These are phyloP conservation scores for Chloromyia formosa DNA, from an alignment of 2,888 invertebrate species.

Conservation along the genomic window DNA sequence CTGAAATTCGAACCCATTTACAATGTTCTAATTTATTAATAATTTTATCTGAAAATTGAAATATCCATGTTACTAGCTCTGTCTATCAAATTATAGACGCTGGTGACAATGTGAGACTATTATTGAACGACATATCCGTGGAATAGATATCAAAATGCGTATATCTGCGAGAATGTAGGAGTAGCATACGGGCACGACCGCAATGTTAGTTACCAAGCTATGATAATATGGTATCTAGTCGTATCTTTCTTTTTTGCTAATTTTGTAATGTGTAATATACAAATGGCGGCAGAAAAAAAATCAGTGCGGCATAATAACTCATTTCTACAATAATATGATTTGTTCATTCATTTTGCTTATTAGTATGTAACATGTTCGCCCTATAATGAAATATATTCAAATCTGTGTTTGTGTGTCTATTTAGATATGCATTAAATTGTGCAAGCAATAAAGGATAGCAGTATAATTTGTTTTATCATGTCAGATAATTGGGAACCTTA, in stretches of 20 bases:
- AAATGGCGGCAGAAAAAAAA: not conserved
- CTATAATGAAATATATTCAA: no score
- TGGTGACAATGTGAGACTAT: not conserved
- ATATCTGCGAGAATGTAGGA: no score
- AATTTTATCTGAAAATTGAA: constrained; percentile 30
- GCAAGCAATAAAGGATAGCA: no score
- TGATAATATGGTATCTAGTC: no score
- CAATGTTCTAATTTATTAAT: constrained; percentile 36
- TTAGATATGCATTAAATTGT: no score
- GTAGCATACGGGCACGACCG: not conserved
- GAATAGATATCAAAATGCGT: not conserved
- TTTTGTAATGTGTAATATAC: constrained; percentile 1
- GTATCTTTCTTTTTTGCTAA: constrained; percentile 7
- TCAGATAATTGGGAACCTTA: no score
- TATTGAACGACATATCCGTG: constrained; percentile 13
- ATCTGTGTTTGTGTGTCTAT: no score
- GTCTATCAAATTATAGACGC: not conserved
- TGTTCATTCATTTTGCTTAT: no score
- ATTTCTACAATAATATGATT: no score
- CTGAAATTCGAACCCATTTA: constrained; percentile 12
- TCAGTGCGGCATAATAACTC: no score
- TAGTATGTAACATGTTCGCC: no score
- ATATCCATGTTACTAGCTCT: not conserved
- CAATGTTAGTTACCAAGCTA: constrained; percentile 20
- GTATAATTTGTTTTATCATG: no score